Evolutionary conservation across 2,113 vertebrate species (phyloP).

Genomic region (Chionomys nivalis): DNA sequence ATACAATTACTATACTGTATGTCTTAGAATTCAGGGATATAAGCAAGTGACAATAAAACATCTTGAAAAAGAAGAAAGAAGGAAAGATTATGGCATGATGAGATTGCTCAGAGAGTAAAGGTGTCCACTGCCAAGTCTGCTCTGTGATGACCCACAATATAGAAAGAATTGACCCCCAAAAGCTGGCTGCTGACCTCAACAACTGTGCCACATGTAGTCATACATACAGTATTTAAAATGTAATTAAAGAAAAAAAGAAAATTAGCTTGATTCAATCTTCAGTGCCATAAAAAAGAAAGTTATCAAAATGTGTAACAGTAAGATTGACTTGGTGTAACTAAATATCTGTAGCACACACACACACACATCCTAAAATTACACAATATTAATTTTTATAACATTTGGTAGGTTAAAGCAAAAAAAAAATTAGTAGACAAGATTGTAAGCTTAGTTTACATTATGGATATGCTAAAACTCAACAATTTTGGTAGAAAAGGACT

Average conservation of each 20-base stretch:
- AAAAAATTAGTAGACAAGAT: neutral
- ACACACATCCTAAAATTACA: conserved; percentile 4
- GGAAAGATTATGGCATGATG: neutral
- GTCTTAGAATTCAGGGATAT: neutral
- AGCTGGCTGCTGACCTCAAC: neutral
- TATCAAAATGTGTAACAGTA: neutral
- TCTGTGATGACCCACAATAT: neutral
- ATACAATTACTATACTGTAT: neutral
- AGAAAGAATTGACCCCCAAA: neutral
- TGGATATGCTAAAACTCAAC: neutral
- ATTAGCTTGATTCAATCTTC: neutral
- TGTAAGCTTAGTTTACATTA: neutral
- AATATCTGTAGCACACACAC: neutral
- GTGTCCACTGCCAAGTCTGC: neutral
- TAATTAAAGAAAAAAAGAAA: too few relatives aligned
- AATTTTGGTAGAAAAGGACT: conserved; percentile 2
- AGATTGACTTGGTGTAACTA: neutral
- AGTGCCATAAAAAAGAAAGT: neutral
- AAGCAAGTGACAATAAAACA: neutral
- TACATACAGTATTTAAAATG: too few relatives aligned
- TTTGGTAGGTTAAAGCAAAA: neutral
- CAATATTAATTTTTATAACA: neutral
- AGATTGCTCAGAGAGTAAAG: neutral
- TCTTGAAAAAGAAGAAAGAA: neutral
- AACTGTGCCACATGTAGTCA: neutral